These are phyloP conservation scores for Clarias gariepinus DNA, from an alignment of 2,113 vertebrate genomes.

Conservation along the genomic window DNA sequence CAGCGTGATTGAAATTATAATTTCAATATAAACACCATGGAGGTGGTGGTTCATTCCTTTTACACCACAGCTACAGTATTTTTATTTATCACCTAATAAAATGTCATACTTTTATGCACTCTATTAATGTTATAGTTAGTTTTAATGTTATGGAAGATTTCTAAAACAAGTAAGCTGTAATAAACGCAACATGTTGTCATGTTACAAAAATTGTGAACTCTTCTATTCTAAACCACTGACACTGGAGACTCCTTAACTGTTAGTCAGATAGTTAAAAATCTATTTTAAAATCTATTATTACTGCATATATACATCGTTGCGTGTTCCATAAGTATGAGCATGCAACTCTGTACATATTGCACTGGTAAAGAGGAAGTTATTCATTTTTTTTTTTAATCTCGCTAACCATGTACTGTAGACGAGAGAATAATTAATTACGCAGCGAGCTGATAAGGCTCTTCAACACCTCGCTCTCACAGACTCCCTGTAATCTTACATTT, in stretches of 20 bases:
- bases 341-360: neutral
- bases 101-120: neutral
- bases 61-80: too few relatives aligned
- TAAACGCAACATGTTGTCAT: neutral
- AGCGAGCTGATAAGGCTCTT: conserved; percentile 53
- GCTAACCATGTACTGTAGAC: neutral
- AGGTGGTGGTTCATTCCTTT: neutral
- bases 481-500: conserved; percentile 49
- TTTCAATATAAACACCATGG: neutral
- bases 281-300: neutral
- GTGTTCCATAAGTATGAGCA: neutral
- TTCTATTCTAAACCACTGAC: neutral
- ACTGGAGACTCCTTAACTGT: neutral
- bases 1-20: neutral
- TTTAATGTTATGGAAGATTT: neutral
- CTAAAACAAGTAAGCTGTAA: neutral
- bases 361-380: neutral
- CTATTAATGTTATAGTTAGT: neutral
- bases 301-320: neutral
- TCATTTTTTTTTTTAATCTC: neutral
- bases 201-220: neutral
- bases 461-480: conserved; percentile 48
- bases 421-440: conserved; percentile 53
- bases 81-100: neutral
- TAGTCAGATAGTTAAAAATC: neutral